Base-by-base conservation (phyloP, 2,888 invertebrate species). In the Aleiodes leptofemur region DNA sequence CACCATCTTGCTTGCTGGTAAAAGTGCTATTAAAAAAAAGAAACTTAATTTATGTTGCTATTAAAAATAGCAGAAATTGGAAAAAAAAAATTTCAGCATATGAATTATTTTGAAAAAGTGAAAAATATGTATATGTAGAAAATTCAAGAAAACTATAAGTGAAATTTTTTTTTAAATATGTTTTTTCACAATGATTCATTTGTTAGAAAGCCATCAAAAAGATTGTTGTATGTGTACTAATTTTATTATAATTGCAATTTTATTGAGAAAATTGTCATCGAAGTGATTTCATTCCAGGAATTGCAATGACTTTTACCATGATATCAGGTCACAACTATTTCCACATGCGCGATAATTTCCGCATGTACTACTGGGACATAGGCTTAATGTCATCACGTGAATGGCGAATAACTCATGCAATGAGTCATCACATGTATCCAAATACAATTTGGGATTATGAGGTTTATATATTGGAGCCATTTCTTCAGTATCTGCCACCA, bases 361-460 rank as follows among this genome's bases (percentile, higher is more conserved):
- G 95, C 74, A 95, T 95, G 94, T 94, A 94, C 84, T 92, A 94
- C 76, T 95, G 95, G 83, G 94, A 96, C 83, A 89, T 96, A 76
- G 91, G 92, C 16, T 85, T 93, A 81, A 90, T 95, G 91, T 93
- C 93, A 2, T 93, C 93, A 69, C 91, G 91, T 81, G 93, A 95
- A 78, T 96, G 95, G 92, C 91, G 96, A 77, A 92, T 96, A 55
- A 93, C 93, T 0, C 96, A 96, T 83, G 93, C 91, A 0, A 86
- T 96, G 56, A 95, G 95, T 50, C 96, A 96, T 87, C 96, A 96
- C 85, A 90, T 94, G 8, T 95, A 93, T 84, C 93, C 96, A 0
- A 96, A 96, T 85, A 95, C 96, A 0, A 88, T 94, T 4, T 92
- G 93, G 88, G 96, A 96, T 88, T 90, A 93, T 77, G 95, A 96